These are phyloP conservation scores for Bos indicus DNA, from an alignment of 2,113 vertebrate genomes.

Conservation along the genomic window DNA sequence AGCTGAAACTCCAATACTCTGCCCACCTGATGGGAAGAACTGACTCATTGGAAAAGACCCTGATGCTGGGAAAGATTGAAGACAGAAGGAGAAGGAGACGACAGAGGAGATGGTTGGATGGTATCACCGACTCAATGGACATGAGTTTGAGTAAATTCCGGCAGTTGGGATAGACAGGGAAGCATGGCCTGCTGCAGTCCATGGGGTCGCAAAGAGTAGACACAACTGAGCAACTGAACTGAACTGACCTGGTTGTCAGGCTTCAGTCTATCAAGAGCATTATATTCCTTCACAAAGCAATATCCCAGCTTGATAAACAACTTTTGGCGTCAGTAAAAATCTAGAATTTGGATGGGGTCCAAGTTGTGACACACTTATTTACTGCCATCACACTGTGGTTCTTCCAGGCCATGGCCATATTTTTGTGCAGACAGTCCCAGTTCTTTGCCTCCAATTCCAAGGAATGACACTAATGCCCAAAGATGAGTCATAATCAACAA, in stretches of 20 bases:
- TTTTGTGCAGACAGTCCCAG: not conserved
- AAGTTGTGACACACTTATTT: not conserved
- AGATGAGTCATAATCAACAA: not conserved
- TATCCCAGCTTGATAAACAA: not conserved
- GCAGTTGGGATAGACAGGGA: not conserved
- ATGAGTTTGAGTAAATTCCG: not conserved
- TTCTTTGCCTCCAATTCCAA: not conserved
- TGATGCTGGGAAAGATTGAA: not conserved
- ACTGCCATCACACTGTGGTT: not conserved
- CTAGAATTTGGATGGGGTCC: not conserved
- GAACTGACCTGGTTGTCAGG: not conserved
- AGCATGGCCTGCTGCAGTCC: not conserved
- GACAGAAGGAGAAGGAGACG: fast-evolving
- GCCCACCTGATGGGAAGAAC: not conserved
- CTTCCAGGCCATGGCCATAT: not conserved
- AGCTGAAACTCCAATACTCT: not conserved
- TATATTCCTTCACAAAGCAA: not conserved
- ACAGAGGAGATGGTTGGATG: not conserved
- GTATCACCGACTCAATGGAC: not conserved
- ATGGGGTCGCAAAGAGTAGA: fast-evolving
- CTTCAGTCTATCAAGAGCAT: not conserved
- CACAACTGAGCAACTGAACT: not conserved
- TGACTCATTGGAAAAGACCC: not conserved
- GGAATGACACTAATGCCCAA: not conserved
- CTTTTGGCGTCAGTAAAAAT: not conserved